Evolutionary conservation across 2,797 vertebrate genomes (phyloP), one percentile per base, ranked within the genome.

Genomic region (Gallirallus australis): DNA sequence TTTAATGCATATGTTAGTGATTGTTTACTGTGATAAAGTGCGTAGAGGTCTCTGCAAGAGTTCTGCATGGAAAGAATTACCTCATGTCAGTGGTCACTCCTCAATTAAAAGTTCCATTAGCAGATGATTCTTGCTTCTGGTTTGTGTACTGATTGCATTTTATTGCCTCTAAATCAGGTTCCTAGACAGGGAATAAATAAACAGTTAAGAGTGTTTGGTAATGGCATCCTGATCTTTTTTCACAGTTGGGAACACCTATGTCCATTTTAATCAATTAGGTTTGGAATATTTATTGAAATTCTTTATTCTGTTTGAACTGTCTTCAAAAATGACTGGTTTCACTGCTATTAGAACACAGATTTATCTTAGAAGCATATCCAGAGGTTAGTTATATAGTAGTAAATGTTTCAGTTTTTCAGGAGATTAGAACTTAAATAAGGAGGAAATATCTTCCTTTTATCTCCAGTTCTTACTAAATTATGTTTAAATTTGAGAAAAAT

Each of bases 61-160:
- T 97, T 98, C 97, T 96, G 91, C 96, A 68, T 82, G 94, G 98
- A 97, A 98, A 98, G 98, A 99, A 99, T 99, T 98, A 98, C 98
- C 98, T 99, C 98, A 98, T 98, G 99, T 99, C 98, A 98, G 81
- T 98, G 97, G 98, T 98, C 98, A 97, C 98, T 98, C 98, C 98
- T 98, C 98, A 98, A 98, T 99, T 99, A 98, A 97, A 98, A 97
- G 98, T 98, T 99, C 99, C 99, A 99, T 99, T 99, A 99, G 99
- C 97, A 98, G 98, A 99, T 99, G 99, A 99, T 99, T 99, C 98
- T 97, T 98, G 97, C 98, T 98, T 98, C 98, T 98, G 98, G 98
- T 99, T 98, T 98, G 98, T 99, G 98, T 98, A 98, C 98, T 96
- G 98, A 98, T 98, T 98, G 98, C 98, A 97, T 99, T 99, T 99